Evolutionary conservation across 2,888 invertebrate species (phyloP).

Genomic region (Caenorhabditis imperialis): DNA sequence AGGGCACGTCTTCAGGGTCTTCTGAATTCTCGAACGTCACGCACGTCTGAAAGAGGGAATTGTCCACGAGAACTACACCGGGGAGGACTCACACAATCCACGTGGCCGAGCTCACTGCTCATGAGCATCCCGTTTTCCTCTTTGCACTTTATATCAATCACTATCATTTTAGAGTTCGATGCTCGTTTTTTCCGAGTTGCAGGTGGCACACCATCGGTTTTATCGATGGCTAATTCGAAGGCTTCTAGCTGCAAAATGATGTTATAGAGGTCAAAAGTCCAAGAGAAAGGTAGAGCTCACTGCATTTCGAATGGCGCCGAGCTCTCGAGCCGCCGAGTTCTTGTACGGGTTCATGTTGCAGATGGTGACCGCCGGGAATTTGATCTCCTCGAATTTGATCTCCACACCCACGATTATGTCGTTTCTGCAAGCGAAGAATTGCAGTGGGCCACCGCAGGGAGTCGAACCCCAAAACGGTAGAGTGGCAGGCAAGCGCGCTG

Average conservation of each 20-base stretch:
- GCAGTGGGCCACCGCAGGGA: background rate
- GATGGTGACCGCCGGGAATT: constrained; percentile 75
- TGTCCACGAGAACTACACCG: background rate
- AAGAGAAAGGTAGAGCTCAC: no score
- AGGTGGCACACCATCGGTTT: constrained; percentile 31
- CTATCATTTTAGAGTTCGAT: constrained; percentile 14
- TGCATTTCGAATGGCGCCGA: constrained; percentile 69
- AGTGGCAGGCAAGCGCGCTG: background rate
- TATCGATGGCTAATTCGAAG: constrained; percentile 68
- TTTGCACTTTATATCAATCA: constrained; percentile 34
- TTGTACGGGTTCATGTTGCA: constrained; percentile 78
- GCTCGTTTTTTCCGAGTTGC: constrained; percentile 36
- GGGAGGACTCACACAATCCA: constrained; percentile 44
- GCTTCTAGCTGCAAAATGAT: constrained; percentile 67
- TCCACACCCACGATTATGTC: constrained; percentile 78
- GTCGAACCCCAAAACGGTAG: background rate
- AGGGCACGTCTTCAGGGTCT: constrained; percentile 14
- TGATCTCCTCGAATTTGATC: constrained; percentile 76
- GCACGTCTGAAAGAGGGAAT: constrained; percentile 59
- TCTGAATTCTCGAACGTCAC: constrained; percentile 38
- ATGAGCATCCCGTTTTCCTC: constrained; percentile 41
- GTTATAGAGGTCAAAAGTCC: no score
- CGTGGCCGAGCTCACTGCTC: constrained; percentile 25
- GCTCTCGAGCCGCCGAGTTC: constrained; percentile 71
- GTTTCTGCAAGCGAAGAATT: constrained; percentile 60